Evolutionary conservation across 2,888 invertebrate genomes (phyloP).

Genomic region (Neuroscelio doddi): DNA sequence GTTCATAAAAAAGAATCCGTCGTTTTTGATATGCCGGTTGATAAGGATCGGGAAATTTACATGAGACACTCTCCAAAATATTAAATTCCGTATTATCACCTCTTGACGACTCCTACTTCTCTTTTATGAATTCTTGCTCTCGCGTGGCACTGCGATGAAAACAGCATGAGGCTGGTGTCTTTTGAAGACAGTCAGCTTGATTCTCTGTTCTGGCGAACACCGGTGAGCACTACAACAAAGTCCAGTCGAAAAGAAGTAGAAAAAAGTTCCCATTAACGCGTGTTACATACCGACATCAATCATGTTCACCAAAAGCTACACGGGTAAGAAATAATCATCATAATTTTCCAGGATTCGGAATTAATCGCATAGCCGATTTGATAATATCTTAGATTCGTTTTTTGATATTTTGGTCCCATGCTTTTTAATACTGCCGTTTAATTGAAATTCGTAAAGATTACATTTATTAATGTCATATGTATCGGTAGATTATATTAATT

Average conservation of each 20-base stretch:
- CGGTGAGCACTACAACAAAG: slow-evolving; percentile 17
- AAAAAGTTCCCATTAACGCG: slow-evolving; percentile 33
- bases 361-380: slow-evolving; percentile 24
- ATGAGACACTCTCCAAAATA: slow-evolving; percentile 19
- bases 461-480: not conserved
- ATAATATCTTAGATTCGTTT: slow-evolving; percentile 35
- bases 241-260: slow-evolving; percentile 23
- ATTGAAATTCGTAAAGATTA: slow-evolving; percentile 1
- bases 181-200: slow-evolving; percentile 39
- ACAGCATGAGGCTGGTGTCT: slow-evolving; percentile 41
- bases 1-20: not conserved
- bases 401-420: slow-evolving; percentile 12
- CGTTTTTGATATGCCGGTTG: not conserved
- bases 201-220: slow-evolving; percentile 38
- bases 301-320: slow-evolving; percentile 36
- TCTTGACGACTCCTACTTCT: slow-evolving; percentile 28
- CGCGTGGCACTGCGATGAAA: slow-evolving; percentile 41
- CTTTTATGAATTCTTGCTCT: slow-evolving; percentile 46
- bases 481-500: not conserved
- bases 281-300: slow-evolving; percentile 46
- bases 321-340: slow-evolving; percentile 44
- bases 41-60: slow-evolving; percentile 13
- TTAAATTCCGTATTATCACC: slow-evolving; percentile 36
- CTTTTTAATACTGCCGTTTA: not conserved
- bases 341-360: slow-evolving; percentile 40